phyloP scores from a whole-genome alignment of 2,888 invertebrate species.

The Caenorhabditis sp. region DNA sequence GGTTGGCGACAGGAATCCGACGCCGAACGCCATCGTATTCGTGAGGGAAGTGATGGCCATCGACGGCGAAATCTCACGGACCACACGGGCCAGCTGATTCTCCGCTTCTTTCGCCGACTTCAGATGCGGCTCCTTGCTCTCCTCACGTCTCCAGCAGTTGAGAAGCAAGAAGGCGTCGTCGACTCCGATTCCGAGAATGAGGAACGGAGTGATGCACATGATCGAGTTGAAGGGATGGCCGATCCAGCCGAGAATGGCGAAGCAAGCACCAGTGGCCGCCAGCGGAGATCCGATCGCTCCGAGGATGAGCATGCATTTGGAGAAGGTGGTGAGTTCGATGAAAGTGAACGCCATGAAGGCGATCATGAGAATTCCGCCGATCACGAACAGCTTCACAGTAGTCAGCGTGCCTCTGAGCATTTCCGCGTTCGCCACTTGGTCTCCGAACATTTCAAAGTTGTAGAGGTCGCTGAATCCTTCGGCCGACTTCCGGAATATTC shows the following conservation, averaged over 20 bases:
- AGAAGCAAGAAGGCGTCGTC: constrained; percentile 70
- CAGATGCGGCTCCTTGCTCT: constrained; percentile 13
- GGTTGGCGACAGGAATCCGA: constrained; percentile 65
- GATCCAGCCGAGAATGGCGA: constrained; percentile 66
- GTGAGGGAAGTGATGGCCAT: constrained; percentile 70
- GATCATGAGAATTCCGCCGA: constrained; percentile 68
- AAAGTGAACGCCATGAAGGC: constrained; percentile 73
- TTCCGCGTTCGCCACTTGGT: constrained; percentile 75
- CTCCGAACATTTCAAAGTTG: constrained; percentile 73
- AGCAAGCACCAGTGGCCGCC: constrained; percentile 60
- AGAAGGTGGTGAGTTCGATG: constrained; percentile 62
- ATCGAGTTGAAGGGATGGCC: constrained; percentile 68
- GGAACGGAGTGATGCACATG: constrained; percentile 71
- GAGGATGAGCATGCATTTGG: constrained; percentile 57
- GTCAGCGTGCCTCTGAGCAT: constrained; percentile 73
- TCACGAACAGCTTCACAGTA: constrained; percentile 70
- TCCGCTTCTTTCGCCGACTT: constrained; percentile 27
- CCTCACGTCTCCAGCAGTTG: constrained; percentile 64
- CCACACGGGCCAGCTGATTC: constrained; percentile 51
- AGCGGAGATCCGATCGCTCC: constrained; percentile 65
- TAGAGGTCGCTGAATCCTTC: constrained; percentile 62
- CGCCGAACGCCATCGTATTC: constrained; percentile 68
- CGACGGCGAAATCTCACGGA: constrained; percentile 65
- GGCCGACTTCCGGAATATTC: constrained; percentile 63
- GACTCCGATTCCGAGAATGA: constrained; percentile 70